Percentiles rank a stretch among this genome's conserved stretches.
Evolutionary conservation across 2,113 vertebrate species (phyloP).

Genomic region (Amblyornis subalaris): DNA sequence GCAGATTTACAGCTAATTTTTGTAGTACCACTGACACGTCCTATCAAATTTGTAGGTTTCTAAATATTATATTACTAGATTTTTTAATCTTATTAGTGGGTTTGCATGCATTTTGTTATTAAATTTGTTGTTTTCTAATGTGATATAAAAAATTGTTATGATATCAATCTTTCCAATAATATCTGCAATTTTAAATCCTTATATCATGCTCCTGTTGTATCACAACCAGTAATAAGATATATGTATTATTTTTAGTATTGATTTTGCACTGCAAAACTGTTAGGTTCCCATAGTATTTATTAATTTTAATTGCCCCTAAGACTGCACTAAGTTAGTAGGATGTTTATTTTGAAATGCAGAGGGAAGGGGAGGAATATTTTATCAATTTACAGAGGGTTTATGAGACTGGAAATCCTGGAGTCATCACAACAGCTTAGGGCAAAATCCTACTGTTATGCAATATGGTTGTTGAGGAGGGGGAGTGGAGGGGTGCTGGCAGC

Average conservation of each 20-base stretch:
- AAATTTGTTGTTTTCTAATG: slow-evolving; percentile 49
- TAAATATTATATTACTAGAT: background rate
- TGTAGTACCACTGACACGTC: background rate
- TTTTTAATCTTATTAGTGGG: background rate
- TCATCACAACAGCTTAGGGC: background rate
- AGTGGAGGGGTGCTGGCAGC: background rate
- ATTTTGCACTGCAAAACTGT: slow-evolving; percentile 28
- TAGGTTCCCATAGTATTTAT: background rate
- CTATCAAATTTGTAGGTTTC: background rate
- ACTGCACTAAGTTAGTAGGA: background rate
- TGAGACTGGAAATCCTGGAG: background rate
- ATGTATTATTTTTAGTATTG: slow-evolving; percentile 14
- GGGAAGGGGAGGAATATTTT: background rate
- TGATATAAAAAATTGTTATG: slow-evolving; percentile 31
- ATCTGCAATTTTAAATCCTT: slow-evolving; percentile 55
- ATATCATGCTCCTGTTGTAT: background rate
- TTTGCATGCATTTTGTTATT: background rate
- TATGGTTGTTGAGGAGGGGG: background rate
- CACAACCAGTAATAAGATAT: slow-evolving; percentile 25
- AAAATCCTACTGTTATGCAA: slow-evolving; percentile 27
- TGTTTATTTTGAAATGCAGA: background rate
- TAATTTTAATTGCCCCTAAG: slow-evolving; percentile 15
- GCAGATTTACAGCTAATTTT: background rate
- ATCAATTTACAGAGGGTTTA: background rate
- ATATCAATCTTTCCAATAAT: slow-evolving; percentile 58